Evolutionary conservation across 1,140 invertebrate genomes (phyloP).

Genomic region (Oedothorax gibbosus): DNA sequence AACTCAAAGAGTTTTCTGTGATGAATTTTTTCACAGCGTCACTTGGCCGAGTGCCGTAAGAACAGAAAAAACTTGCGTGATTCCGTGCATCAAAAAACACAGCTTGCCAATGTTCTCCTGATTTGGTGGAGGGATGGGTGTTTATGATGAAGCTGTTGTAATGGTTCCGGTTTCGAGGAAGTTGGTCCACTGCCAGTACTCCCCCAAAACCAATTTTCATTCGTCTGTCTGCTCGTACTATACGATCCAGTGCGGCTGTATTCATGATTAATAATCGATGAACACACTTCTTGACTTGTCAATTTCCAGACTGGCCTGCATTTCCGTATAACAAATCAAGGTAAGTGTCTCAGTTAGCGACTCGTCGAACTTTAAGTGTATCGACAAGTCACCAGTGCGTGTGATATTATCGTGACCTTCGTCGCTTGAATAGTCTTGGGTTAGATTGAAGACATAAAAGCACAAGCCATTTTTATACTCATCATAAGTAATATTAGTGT

Average conservation of each 20-base stretch:
- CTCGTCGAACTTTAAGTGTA: conserved; percentile 7
- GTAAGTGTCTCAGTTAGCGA: neutral
- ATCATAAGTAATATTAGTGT: neutral
- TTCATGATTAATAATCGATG: conserved; percentile 16
- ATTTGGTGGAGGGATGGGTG: neutral
- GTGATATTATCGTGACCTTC: neutral
- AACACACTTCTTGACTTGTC: conserved; percentile 5
- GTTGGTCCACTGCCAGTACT: neutral
- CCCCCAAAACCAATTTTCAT: conserved; percentile 9
- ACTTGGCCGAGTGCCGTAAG: neutral
- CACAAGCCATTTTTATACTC: neutral
- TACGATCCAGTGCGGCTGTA: neutral
- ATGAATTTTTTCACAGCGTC: neutral
- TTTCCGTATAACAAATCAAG: conserved; percentile 8
- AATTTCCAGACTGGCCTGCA: conserved; percentile 8
- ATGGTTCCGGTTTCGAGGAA: conserved; percentile 1
- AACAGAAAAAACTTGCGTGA: conserved; percentile 1
- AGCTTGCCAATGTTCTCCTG: neutral
- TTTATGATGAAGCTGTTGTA: neutral
- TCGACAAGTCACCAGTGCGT: neutral
- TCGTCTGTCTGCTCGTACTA: neutral
- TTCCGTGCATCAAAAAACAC: neutral
- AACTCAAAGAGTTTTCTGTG: neutral
- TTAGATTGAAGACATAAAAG: neutral
- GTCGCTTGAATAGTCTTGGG: neutral